These are phyloP conservation scores for Trichonephila inaurata DNA, from an alignment of 1,140 invertebrate species.

Conservation along the genomic window DNA sequence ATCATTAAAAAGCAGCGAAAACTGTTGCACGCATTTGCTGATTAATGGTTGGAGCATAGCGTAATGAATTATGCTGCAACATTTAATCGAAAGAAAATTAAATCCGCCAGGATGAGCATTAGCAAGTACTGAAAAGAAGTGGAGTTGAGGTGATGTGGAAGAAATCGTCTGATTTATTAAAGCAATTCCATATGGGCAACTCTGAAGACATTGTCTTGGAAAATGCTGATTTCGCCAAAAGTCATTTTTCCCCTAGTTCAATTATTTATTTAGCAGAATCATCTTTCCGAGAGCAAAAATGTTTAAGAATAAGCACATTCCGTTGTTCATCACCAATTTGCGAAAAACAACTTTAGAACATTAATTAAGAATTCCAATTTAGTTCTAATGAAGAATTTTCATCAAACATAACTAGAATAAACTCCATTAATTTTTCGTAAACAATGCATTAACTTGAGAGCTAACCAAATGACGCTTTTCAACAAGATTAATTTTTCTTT, in stretches of 20 bases:
- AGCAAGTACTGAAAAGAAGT: constrained; percentile 33
- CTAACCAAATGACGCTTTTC: not conserved
- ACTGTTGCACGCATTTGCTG: constrained; percentile 30
- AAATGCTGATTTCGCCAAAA: not conserved
- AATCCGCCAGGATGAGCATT: constrained; percentile 24
- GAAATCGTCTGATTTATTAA: constrained; percentile 35
- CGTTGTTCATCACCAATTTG: not conserved
- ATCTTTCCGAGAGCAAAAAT: not conserved
- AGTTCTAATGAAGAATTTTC: constrained; percentile 16
- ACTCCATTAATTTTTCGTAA: not conserved
- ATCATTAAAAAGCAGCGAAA: constrained; percentile 34
- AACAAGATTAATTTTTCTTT: not conserved
- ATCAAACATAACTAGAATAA: not conserved
- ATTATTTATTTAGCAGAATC: not conserved
- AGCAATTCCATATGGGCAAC: not conserved
- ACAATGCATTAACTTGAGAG: not conserved
- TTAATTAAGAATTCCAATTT: constrained; percentile 37
- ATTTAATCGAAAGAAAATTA: constrained; percentile 59
- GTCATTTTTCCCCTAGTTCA: not conserved
- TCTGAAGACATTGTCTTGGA: not conserved
- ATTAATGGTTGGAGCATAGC: constrained; percentile 15
- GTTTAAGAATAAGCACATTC: not conserved
- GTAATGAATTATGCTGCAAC: constrained; percentile 32
- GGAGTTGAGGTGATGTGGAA: not conserved
- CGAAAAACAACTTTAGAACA: not conserved